Evolutionary conservation across 2,113 vertebrate genomes (phyloP).

Genomic region (Platysteira castanea): DNA sequence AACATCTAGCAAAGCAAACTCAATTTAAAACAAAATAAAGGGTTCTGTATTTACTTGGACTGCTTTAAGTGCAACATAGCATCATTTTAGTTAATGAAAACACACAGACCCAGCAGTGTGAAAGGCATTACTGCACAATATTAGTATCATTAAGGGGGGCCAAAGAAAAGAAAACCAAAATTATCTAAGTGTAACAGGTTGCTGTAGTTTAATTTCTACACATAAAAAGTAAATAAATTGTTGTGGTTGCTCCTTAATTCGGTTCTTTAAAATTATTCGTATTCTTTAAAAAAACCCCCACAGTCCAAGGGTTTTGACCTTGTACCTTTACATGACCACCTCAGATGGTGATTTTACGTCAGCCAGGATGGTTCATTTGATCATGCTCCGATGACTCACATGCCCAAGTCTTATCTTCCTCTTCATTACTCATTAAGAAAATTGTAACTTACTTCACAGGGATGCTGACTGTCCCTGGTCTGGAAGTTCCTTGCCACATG

Average conservation of each 20-base stretch:
- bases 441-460: conserved; percentile 68
- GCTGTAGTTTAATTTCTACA: background rate
- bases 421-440: background rate
- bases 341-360: background rate
- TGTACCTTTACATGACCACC: background rate
- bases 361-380: background rate
- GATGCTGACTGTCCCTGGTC: conserved; percentile 65
- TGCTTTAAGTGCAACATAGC: background rate
- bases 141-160: background rate
- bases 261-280: background rate
- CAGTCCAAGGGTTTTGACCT: background rate
- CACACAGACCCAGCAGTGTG: background rate
- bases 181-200: background rate
- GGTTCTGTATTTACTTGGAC: background rate
- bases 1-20: background rate
- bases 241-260: background rate
- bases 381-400: background rate
- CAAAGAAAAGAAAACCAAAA: background rate
- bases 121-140: background rate
- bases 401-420: background rate
- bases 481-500: conserved; percentile 64
- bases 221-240: background rate
- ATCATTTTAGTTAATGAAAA: background rate
- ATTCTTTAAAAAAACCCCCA: background rate
- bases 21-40: background rate